A percentile compares a stretch with the other conserved stretches of the same genome.
Conservation (phyloP, 2,888 invertebrate genomes). For the Campopleginae sp. region DNA sequence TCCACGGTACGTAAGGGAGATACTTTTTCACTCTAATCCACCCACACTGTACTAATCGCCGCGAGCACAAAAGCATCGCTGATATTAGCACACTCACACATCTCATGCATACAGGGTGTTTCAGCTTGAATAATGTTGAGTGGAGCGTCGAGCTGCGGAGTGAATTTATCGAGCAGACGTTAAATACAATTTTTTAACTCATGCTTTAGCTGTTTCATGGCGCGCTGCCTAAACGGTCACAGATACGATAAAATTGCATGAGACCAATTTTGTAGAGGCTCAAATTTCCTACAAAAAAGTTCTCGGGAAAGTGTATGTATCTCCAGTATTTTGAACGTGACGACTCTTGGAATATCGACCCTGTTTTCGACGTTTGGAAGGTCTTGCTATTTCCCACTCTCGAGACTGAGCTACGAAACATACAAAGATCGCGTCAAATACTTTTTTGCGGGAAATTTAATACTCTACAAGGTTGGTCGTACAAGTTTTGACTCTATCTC, state of each 20-base stretch:
- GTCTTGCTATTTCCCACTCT: not conserved
- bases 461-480: not conserved
- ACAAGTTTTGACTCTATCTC: not conserved
- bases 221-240: not conserved
- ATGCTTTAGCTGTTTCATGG: not conserved
- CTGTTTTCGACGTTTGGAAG: not conserved
- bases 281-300: not conserved
- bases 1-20: not conserved
- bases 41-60: slow-evolving; percentile 14
- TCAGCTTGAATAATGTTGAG: not conserved
- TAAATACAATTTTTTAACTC: not conserved
- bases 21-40: slow-evolving; percentile 16
- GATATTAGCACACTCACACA: not conserved
- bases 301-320: not conserved
- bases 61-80: slow-evolving; percentile 11
- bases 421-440: not conserved
- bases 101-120: not conserved
- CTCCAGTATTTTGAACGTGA: not conserved
- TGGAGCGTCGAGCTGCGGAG: not conserved
- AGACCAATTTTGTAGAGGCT: not conserved
- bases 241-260: not conserved
- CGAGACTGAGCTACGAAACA: not conserved
- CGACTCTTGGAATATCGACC: not conserved
- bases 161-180: not conserved
- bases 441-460: not conserved